Percentiles rank a stretch among this genome's conserved stretches.
These are phyloP conservation scores for Agriopis leucophaearia DNA, from an alignment of 2,888 invertebrate species.

Conservation along the genomic window DNA sequence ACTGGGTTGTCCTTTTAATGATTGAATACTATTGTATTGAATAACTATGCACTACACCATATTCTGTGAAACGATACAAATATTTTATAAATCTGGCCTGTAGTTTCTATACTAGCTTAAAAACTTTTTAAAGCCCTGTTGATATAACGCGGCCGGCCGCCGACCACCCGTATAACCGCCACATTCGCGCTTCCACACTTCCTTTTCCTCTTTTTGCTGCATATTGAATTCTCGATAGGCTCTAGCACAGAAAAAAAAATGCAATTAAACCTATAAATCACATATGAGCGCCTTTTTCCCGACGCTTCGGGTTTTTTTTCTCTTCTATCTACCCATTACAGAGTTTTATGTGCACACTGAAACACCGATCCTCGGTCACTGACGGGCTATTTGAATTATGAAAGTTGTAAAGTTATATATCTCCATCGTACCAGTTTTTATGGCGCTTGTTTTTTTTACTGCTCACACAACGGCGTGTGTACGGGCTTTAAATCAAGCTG, in stretches of 20 bases:
- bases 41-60: not conserved
- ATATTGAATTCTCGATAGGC: slow-evolving; percentile 77
- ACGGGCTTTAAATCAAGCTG: slow-evolving; percentile 72
- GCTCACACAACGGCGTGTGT: slow-evolving; percentile 67
- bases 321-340: slow-evolving; percentile 62
- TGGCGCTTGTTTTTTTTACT: slow-evolving; percentile 72
- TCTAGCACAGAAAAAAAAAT: slow-evolving; percentile 71
- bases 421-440: slow-evolving; percentile 73
- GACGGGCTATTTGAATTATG: slow-evolving; percentile 81
- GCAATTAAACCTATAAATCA: slow-evolving; percentile 83
- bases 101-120: slow-evolving; percentile 19
- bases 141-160: slow-evolving; percentile 35
- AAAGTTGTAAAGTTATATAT: slow-evolving; percentile 81
- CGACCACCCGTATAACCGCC: slow-evolving; percentile 40
- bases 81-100: not conserved
- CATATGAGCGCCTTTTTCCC: slow-evolving; percentile 64
- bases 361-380: slow-evolving; percentile 64
- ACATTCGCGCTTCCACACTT: slow-evolving; percentile 59
- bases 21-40: too few species aligned
- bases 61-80: not conserved
- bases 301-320: slow-evolving; percentile 53
- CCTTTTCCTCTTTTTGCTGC: slow-evolving; percentile 70
- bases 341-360: slow-evolving; percentile 70
- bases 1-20: too few species aligned
- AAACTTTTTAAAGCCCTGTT: slow-evolving; percentile 39